A percentile compares a stretch with the other conserved stretches of the same genome.
Conservation (phyloP, 2,888 invertebrate species). For the Margaritifera margaritifera region DNA sequence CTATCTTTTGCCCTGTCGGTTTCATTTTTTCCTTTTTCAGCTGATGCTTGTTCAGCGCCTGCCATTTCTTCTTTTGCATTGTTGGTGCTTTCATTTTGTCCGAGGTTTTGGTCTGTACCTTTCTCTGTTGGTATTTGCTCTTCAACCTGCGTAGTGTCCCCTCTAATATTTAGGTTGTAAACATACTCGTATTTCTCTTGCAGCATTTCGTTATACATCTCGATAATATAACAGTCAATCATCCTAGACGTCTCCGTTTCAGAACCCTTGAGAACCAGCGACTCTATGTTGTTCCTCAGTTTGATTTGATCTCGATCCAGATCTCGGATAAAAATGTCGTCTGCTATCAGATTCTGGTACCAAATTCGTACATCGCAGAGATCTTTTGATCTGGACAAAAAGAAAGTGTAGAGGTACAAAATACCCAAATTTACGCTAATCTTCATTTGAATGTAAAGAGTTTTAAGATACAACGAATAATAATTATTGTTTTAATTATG, state of each 20-base stretch:
- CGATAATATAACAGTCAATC: conserved; percentile 38
- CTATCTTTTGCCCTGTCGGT: neutral
- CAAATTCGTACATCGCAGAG: conserved; percentile 49
- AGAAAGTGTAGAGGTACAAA: neutral
- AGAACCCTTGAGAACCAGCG: conserved; percentile 29
- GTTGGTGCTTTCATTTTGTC: neutral
- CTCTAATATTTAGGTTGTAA: conserved; percentile 2
- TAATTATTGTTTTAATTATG: no score
- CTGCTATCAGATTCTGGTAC: conserved; percentile 46
- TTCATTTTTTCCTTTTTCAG: neutral
- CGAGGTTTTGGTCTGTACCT: neutral
- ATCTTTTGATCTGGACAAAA: conserved; percentile 11
- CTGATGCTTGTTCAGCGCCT: neutral
- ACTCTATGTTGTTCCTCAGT: conserved; percentile 37
- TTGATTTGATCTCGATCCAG: conserved; percentile 30
- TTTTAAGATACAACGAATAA: no score
- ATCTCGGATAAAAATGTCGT: conserved; percentile 40
- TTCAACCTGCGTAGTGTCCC: neutral
- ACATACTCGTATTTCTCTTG: conserved; percentile 20
- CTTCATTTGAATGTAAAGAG: no score
- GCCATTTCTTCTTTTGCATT: neutral
- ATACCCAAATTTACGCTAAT: no score
- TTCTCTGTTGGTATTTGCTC: neutral
- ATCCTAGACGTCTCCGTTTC: conserved; percentile 15
- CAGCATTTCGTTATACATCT: conserved; percentile 37